phyloP scores from a whole-genome alignment of 2,888 invertebrate genomes.

The Dryobota labecula region DNA sequence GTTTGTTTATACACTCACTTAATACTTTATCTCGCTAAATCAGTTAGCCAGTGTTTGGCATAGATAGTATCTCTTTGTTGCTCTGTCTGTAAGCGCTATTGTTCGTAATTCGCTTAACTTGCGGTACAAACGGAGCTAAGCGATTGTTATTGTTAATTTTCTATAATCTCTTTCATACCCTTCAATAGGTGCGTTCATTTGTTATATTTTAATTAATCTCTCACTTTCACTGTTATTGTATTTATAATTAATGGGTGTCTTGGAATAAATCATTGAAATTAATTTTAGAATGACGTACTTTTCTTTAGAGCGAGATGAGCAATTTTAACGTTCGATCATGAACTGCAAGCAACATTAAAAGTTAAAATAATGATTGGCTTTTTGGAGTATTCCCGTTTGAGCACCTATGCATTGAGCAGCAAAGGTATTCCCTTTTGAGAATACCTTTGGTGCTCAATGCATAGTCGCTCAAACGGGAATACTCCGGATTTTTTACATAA shows the following conservation, averaged over 20 bases:
- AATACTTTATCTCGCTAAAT: slow-evolving; percentile 54
- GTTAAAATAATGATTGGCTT: slow-evolving; percentile 38
- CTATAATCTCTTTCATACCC: slow-evolving; percentile 68
- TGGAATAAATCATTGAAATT: slow-evolving; percentile 50
- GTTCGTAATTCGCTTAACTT: slow-evolving; percentile 75
- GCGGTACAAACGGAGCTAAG: slow-evolving; percentile 66
- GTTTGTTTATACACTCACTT: slow-evolving; percentile 41
- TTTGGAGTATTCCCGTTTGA: too few species aligned
- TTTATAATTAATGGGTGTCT: slow-evolving; percentile 54
- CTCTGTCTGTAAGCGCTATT: slow-evolving; percentile 71
- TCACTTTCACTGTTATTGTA: slow-evolving; percentile 77
- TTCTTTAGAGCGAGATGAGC: slow-evolving; percentile 20
- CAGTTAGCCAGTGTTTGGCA: slow-evolving; percentile 58
- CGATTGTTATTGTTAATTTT: slow-evolving; percentile 72
- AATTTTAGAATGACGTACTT: slow-evolving; percentile 35
- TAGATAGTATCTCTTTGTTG: slow-evolving; percentile 70
- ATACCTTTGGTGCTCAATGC: too few species aligned
- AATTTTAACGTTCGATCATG: slow-evolving; percentile 13
- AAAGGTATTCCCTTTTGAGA: too few species aligned
- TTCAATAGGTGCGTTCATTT: slow-evolving; percentile 79
- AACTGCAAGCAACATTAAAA: slow-evolving; percentile 24
- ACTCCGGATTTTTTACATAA: too few species aligned
- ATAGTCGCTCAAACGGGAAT: too few species aligned
- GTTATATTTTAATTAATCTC: slow-evolving; percentile 80
- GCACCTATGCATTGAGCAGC: too few species aligned